Evolutionary conservation across 2,113 vertebrate genomes (phyloP), one percentile per base, ranked within the genome.

Genomic region (Fulmarus glacialis): DNA sequence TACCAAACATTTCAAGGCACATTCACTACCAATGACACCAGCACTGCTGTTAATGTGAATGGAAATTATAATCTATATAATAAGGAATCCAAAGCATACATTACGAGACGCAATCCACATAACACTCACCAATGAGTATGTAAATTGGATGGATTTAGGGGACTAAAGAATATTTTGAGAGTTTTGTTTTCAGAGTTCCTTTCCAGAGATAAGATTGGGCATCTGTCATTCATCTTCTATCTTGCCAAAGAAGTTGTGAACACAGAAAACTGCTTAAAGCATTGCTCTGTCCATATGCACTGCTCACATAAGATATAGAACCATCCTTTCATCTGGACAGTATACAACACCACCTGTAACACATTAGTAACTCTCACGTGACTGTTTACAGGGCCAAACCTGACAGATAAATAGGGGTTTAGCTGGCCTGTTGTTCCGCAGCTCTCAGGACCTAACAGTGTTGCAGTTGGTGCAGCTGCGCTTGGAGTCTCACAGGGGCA

Each of bases 211-310:
- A 83, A 83, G 55, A 82, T 0, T 66, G 45, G 77, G 43, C 88
- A 92, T 66, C 78, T 95, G 85, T 55, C 94, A 72, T 67, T 43
- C 38, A 71, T 85, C n/a, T 81, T 45, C 38, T 40, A 15, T 42
- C 36, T 52, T 90, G 85, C 71, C 56, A 72, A 80, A 72, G 29
- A 58, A 81, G 42, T 2, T 74, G 38, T 60, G 78, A 95, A 74
- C 5, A 71, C 23, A 15, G 23, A 23, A 68, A 85, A 86, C 40
- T 5, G 8, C 56, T 45, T 34, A 3, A 48, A 79, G 85, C 16
- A 29, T 6, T 71, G n/a, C 56, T 78, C 42, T 74, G 64, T 52
- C 82, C 34, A 47, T 26, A 52, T 4, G 7, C 15, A 32, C 60
- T 27, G 79, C 38, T 52, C 43, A 17, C 14, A 2, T 26, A 55